Conservation (phyloP, 2,113 vertebrate species). For the Martes martes region DNA sequence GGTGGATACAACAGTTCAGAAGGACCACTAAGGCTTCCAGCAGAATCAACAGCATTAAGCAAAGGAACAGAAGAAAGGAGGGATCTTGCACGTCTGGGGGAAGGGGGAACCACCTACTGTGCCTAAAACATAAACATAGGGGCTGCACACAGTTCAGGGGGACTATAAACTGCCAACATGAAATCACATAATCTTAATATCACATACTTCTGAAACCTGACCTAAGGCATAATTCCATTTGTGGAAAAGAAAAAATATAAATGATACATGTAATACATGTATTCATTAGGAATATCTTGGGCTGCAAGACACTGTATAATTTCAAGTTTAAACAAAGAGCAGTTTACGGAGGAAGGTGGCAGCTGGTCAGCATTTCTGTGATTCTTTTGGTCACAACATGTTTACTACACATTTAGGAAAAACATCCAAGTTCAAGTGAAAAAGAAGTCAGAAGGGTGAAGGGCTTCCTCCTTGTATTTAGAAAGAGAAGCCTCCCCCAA, state of each 20-base stretch:
- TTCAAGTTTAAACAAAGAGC: background rate
- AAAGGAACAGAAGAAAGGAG: background rate
- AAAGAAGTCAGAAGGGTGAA: background rate
- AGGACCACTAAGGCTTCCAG: background rate
- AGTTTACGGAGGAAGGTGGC: background rate
- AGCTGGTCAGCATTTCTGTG: background rate
- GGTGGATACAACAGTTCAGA: background rate
- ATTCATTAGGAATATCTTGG: background rate
- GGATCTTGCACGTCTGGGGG: fast-evolving
- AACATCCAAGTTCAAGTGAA: background rate
- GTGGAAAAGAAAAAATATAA: background rate
- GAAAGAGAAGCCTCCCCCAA: background rate
- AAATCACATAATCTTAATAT: background rate
- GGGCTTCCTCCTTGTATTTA: background rate
- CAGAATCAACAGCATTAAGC: background rate
- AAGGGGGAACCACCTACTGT: background rate
- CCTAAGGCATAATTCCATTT: background rate
- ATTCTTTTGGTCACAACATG: background rate
- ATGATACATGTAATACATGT: background rate
- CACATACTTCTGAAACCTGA: background rate
- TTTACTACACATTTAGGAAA: background rate
- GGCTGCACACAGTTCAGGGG: background rate
- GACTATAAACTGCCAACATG: background rate
- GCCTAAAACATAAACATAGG: background rate
- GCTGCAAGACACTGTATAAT: background rate